Conservation (phyloP, 2,113 vertebrate genomes). For the Fregata magnificens region DNA sequence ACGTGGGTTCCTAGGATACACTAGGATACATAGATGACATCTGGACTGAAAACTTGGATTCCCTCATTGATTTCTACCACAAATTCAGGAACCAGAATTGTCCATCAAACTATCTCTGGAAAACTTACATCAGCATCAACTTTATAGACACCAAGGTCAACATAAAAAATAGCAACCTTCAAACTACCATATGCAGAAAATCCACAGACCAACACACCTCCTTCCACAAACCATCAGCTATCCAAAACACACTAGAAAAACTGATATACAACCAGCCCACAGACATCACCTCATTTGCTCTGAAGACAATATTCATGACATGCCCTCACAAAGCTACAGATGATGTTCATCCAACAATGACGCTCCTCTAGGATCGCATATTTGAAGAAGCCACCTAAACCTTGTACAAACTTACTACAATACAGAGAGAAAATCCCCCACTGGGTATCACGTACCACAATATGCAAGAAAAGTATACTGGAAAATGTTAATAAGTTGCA, state of each 20-base stretch:
- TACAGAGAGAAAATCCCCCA: neutral
- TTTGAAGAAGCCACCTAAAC: conserved; percentile 25
- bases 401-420: neutral
- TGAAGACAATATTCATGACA: neutral
- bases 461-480: neutral
- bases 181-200: conserved; percentile 69
- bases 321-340: neutral
- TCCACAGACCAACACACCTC: conserved; percentile 69
- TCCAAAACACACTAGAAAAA: conserved; percentile 49
- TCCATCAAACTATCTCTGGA: conserved; percentile 34
- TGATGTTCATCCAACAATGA: neutral
- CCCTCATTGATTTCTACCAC: conserved; percentile 3
- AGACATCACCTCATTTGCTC: conserved; percentile 63
- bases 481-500: neutral
- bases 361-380: neutral
- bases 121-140: conserved; percentile 59
- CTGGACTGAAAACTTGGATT: neutral
- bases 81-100: neutral
- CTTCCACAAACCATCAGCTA: conserved; percentile 59
- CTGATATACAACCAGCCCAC: conserved; percentile 42
- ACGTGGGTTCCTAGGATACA: neutral
- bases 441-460: neutral
- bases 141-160: conserved; percentile 55
- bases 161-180: conserved; percentile 59
- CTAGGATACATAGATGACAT: neutral